A percentile compares a stretch with the other conserved stretches of the same genome.
phyloP scores from a whole-genome alignment of 2,888 invertebrate species.

The Perizoma affinitatum region DNA sequence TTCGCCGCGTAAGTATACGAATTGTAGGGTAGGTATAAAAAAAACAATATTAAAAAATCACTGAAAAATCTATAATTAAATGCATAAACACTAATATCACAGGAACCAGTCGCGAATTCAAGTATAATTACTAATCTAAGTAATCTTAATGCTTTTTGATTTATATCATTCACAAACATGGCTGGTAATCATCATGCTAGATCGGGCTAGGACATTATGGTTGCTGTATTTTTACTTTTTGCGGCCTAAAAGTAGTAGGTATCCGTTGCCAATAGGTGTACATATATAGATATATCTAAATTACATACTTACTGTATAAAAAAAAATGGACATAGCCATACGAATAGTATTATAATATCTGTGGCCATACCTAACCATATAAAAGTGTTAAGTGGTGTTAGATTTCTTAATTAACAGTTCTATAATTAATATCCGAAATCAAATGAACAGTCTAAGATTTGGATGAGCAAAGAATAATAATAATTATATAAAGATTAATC shows the following conservation, averaged over 20 bases:
- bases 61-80: conserved; percentile 42
- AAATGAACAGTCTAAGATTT: conserved; percentile 12
- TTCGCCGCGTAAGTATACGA: too few relatives aligned
- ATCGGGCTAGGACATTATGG: too few relatives aligned
- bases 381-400: background rate
- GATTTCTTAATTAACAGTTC: background rate
- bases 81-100: conserved; percentile 72
- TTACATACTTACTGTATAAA: too few relatives aligned
- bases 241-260: too few relatives aligned
- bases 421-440: background rate
- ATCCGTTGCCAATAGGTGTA: too few relatives aligned
- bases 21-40: conserved; percentile 10
- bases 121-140: background rate
- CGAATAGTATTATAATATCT: too few relatives aligned
- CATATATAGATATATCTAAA: too few relatives aligned
- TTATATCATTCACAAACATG: background rate
- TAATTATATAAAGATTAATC: conserved; percentile 1
- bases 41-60: conserved; percentile 34
- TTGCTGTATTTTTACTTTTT: too few relatives aligned
- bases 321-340: too few relatives aligned
- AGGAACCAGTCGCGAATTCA: conserved; percentile 57
- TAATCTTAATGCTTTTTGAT: conserved; percentile 10
- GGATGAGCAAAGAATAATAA: conserved; percentile 5
- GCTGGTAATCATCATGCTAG: background rate
- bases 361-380: background rate